A percentile compares a stretch with the other conserved stretches of the same genome.
Evolutionary conservation across 1,140 invertebrate species (phyloP).

Genomic region (Saxidomus purpurata): DNA sequence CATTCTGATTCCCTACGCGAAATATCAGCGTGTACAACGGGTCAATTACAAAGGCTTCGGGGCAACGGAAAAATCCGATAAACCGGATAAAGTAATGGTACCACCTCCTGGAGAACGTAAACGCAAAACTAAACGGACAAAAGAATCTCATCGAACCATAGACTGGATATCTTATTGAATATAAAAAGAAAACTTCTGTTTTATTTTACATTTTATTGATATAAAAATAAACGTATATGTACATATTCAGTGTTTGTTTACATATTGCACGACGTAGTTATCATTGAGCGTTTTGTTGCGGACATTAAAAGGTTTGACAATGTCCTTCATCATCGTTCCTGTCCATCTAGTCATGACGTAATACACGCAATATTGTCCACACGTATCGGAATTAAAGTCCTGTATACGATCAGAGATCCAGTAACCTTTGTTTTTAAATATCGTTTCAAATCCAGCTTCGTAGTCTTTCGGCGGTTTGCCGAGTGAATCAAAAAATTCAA

Average conservation of each 20-base stretch:
- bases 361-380: slow-evolving; percentile 15
- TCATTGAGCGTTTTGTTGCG: background rate
- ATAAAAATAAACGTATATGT: background rate
- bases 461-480: background rate
- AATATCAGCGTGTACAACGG: slow-evolving; percentile 8
- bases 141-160: background rate
- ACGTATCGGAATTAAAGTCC: background rate
- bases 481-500: slow-evolving; percentile 20
- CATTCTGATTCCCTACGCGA: slow-evolving; percentile 11
- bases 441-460: background rate
- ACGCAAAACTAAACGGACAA: background rate
- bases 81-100: background rate
- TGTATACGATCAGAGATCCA: background rate
- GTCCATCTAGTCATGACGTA: background rate
- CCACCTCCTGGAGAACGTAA: background rate
- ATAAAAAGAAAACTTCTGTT: too few species aligned
- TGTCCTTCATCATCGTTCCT: background rate
- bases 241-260: background rate
- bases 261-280: background rate
- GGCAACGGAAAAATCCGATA: background rate
- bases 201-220: background rate
- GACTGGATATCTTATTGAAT: too few species aligned
- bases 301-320: background rate
- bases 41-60: background rate
- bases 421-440: background rate